Base-by-base conservation (phyloP, 2,113 vertebrate genomes). In the Heterocephalus glaber region DNA sequence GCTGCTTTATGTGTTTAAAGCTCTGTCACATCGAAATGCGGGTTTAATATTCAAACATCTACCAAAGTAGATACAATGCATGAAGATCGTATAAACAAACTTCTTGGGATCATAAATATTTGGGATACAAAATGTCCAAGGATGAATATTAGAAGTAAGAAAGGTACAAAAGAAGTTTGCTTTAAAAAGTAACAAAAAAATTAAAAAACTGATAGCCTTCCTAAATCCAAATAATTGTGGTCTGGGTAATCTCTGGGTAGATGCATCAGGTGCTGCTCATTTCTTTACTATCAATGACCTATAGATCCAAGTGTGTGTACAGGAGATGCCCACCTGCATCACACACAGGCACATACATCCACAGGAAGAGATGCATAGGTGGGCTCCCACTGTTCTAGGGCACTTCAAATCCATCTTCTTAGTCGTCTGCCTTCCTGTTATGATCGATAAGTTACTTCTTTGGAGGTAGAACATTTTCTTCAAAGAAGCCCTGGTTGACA, bases 401-500 rank as follows among this genome's bases (percentile, higher is more conserved):
- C 89, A 95, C 95, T 97, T 96, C 3, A 20, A 86, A 86, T 56
- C 89, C 65, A 61, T 54, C 30, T 38, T 93, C 88, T 93, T 65
- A 94, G 94, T 83, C 90, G 96, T 92, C 35, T 82, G 30, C 77
- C 80, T 96, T 98, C 92, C 95, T 28, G 17, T 97, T n/a, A 60
- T 65, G 72, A 52, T 83, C 86, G 65, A 20, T 24, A 90, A 80
- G 49, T 97, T 98, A 98, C 96, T 98, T 99, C 98, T 99, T 99
- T 60, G 99, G 98, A 81, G 99, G 99, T 87, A 99, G 99, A 92
- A 99, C 99, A 13, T 99, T 99, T 97, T 99, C 99, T 97, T 99
- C 99, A 87, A 99, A 99, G 98, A 99, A 99, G 86, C 99, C 99
- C 79, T 99, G 98, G 97, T 99, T 99, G 96, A 99, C 99, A 79